Evolutionary conservation across 2,888 invertebrate species (phyloP).

Genomic region (Panopea generosa): DNA sequence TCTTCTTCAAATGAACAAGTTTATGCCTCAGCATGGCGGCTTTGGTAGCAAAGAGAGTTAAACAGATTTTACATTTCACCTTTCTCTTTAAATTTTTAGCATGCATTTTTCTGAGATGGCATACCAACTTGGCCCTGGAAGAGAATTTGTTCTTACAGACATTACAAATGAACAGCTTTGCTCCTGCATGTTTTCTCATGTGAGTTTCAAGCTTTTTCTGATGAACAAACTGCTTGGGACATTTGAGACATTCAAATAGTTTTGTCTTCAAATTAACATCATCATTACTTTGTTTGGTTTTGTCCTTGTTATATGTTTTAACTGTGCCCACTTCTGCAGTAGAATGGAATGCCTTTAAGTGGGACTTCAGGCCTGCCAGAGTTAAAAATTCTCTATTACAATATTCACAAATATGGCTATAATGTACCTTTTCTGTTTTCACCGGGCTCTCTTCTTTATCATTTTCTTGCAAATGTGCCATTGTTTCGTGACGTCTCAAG

Average conservation of each 20-base stretch:
- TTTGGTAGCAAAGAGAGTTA: slow-evolving; percentile 21
- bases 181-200: slow-evolving; percentile 33
- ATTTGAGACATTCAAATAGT: background rate
- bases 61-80: slow-evolving; percentile 15
- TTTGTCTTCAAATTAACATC: background rate
- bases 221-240: too few species aligned
- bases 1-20: slow-evolving; percentile 9
- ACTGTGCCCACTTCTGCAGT: background rate
- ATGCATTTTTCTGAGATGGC: slow-evolving; percentile 35
- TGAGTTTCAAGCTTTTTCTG: slow-evolving; percentile 7
- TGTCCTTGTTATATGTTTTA: background rate
- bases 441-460: too few species aligned
- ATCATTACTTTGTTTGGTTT: background rate
- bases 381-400: slow-evolving; percentile 28
- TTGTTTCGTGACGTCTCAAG: too few species aligned
- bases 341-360: slow-evolving; percentile 11
- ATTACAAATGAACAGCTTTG: slow-evolving; percentile 31
- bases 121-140: slow-evolving; percentile 20
- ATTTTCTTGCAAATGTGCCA: too few species aligned
- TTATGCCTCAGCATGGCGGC: slow-evolving; percentile 29
- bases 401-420: slow-evolving; percentile 16
- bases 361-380: slow-evolving; percentile 13
- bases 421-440: background rate
- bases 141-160: slow-evolving; percentile 32
- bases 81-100: slow-evolving; percentile 8